Conservation (phyloP, 2,113 vertebrate genomes). For the Campylomormyrus tamandua region DNA sequence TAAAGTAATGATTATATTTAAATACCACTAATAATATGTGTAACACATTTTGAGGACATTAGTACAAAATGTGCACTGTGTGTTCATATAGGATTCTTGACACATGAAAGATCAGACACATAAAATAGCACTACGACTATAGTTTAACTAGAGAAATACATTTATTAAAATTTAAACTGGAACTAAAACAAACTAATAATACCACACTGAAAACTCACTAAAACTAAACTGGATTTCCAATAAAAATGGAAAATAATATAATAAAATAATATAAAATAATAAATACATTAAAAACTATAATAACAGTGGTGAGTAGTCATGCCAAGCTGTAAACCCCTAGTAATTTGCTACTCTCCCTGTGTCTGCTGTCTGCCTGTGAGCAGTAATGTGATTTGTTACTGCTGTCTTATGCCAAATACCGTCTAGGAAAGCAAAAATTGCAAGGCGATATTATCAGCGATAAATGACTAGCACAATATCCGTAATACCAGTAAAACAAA, state of each 20-base stretch:
- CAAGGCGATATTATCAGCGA: not conserved
- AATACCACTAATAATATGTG: not conserved
- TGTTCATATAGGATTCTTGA: not conserved
- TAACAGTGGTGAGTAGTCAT: not conserved
- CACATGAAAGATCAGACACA: not conserved
- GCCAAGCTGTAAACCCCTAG: not conserved
- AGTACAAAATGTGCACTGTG: not conserved
- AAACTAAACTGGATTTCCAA: not conserved
- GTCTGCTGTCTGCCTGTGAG: not conserved
- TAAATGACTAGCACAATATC: not conserved
- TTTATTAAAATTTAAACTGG: not conserved
- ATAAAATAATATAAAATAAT: no score
- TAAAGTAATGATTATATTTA: not conserved
- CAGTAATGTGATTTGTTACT: not conserved
- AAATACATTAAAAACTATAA: no score
- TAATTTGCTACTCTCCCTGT: not conserved
- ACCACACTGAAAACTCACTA: not conserved
- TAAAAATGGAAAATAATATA: no score
- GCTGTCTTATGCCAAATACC: not conserved
- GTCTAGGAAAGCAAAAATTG: not conserved
- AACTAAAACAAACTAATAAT: not conserved
- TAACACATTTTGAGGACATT: not conserved
- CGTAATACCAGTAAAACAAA: not conserved
- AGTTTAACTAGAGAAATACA: not conserved
- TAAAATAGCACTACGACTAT: no score